Evolutionary conservation across 2,113 vertebrate genomes (phyloP), one percentile per base, ranked within the genome.

Genomic region (Elachura formosa): DNA sequence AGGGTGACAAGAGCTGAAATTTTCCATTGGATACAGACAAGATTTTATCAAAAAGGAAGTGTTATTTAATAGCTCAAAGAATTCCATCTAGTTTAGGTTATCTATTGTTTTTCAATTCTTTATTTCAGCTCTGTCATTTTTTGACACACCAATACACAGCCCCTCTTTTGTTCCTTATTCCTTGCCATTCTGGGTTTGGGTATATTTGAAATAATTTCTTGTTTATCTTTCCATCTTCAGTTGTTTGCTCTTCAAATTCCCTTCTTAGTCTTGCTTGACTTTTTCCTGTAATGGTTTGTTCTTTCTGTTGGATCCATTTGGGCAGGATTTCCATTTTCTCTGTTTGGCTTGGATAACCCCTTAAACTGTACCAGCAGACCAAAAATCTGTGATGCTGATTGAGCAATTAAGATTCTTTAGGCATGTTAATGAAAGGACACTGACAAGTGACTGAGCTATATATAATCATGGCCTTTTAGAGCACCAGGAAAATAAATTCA

Each of bases 401-500:
- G 78, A 96, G 94, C 89, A 97, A 96, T 97, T 96, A 94, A 88
- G 71, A 93, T 94, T 88, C 87, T 91, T 95, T 80, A 80, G 67
- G 78, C 72, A 71, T 12, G 59, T 73, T 96, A 96, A 97, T 93
- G 91, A 95, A 94, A 92, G 91, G 84, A 92, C 74, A 54, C 77
- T 82, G 91, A 96, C 91, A 94, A 91, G 84, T 95, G 93, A 76
- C 84, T 63, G 91, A 95, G 89, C 90, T 94, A 69, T 89, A 87
- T 77, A 92, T 92, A 96, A 96, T 94, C 91, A 84, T 4, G 84
- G 95, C 84, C 91, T 94, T 96, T 91, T 48, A 80, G 78, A 85
- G 76, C 88, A 48, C 67, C 67, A 87, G 83, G n/a, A 83, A 95
- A 96, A 96, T 91, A 96, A 87, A 96, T 85, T 91, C 91, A 59